phyloP scores from a whole-genome alignment of 2,113 vertebrate species.

The Chrysemys picta region DNA sequence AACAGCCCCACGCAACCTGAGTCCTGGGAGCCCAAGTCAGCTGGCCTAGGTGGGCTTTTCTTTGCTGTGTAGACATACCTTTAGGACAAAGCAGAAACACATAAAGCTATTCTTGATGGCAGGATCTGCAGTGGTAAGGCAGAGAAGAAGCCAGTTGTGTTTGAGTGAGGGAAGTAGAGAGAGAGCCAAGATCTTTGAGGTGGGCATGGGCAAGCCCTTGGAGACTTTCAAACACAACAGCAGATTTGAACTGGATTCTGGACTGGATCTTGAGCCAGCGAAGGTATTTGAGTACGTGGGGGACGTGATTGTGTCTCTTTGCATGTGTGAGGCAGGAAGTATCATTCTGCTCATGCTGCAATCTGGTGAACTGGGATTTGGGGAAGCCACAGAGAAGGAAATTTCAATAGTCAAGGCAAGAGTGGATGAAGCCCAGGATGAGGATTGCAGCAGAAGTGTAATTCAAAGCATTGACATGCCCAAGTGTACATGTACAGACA shows the following conservation, averaged over 20 bases:
- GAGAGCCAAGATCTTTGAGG: not conserved
- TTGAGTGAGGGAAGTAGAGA: not conserved
- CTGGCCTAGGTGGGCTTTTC: not conserved
- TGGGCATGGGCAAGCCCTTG: not conserved
- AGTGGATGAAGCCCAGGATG: not conserved
- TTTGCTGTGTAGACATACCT: not conserved
- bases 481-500: not conserved
- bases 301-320: rapidly evolving
- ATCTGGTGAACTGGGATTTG: not conserved
- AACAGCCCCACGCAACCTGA: not conserved
- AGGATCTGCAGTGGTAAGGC: not conserved
- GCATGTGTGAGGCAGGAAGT: not conserved
- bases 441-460: not conserved
- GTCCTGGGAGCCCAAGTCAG: not conserved
- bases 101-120: not conserved
- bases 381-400: not conserved
- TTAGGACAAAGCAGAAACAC: not conserved
- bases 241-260: not conserved
- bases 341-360: not conserved
- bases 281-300: not conserved
- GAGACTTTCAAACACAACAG: not conserved
- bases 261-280: not conserved
- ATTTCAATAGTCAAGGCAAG: not conserved
- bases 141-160: not conserved
- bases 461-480: not conserved